Evolutionary conservation across 2,888 invertebrate species (phyloP), one percentile per base, ranked within the genome.

Genomic region (Temnothorax rugatulus): DNA sequence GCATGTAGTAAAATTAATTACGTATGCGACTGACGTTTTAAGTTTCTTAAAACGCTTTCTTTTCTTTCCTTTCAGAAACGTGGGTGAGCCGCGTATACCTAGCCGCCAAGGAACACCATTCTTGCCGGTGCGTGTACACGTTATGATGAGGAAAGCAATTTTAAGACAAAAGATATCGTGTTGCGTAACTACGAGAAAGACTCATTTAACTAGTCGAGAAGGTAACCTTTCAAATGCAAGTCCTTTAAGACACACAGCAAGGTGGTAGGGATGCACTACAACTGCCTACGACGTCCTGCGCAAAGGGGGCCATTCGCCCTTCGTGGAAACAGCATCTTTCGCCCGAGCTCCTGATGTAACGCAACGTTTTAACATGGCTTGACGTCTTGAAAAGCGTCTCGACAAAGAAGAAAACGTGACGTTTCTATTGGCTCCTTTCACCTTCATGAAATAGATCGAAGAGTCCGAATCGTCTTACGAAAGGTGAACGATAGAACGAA

Each of bases 171-270:
- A 38, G 59, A 73, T 38, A 71, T 71, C 18, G 71, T 69, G 59
- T 79, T 79, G 59, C 34, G 77, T 52, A 87, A 87, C 85, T 82
- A 73, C 54, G 61, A 77, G 83, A 25, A 64, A 54, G 47, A 29
- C 41, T 66, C 68, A 82, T 89, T 89, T 84, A 89, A 88, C 83
- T 87, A 84, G 74, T 71, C 57, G 38, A 68, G 44, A 69, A n/a
- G 50, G 75, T 85, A 83, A 61, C 88, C 84, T 86, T 89, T 82
- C 74, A 76, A 87, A 89, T 89, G 79, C 83, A 83, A 82, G 79
- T 76, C 63, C 59, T 84, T 81, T 73, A 52, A 63, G 75, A n/a
- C 18, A n/a, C 44, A 29, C 77, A 84, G 63, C 83, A 64, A 69
- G 38, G 66, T 63, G 25, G 73, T 82, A 79, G 68, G 54, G 79